Conservation (phyloP, 2,113 vertebrate species). For the Lepus timidus region DNA sequence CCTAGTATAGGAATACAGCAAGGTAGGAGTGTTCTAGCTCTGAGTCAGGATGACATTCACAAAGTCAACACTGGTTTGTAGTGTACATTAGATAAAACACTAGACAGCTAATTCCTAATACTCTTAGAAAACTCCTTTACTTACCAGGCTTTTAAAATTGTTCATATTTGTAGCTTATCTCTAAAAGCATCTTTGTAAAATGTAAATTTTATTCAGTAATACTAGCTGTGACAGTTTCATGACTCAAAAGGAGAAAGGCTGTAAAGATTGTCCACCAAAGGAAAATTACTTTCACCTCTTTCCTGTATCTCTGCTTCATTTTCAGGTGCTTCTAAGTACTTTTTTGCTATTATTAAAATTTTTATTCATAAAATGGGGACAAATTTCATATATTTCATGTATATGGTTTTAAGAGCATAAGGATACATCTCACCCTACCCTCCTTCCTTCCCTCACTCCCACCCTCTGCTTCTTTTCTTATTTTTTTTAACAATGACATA, state of each 20-base stretch:
- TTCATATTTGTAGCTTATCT: not conserved
- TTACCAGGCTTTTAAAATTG: slow-evolving; percentile 13
- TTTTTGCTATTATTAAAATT: not conserved
- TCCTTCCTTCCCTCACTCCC: too few relatives aligned
- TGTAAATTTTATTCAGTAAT: slow-evolving; percentile 7
- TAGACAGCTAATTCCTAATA: not conserved
- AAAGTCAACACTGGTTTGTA: slow-evolving; percentile 4
- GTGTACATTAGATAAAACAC: not conserved
- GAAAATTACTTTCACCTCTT: not conserved
- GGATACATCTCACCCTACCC: too few relatives aligned
- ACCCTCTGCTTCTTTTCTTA: too few relatives aligned
- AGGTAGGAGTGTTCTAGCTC: not conserved
- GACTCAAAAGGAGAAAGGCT: not conserved
- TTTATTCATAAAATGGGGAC: too few relatives aligned
- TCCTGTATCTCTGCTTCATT: not conserved
- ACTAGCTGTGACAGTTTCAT: not conserved
- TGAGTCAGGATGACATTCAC: not conserved
- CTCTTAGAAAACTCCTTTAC: not conserved
- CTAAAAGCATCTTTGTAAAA: not conserved
- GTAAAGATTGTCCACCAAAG: not conserved
- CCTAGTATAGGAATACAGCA: not conserved
- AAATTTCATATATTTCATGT: too few relatives aligned
- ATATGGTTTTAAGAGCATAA: too few relatives aligned
- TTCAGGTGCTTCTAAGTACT: not conserved
- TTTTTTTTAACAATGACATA: too few relatives aligned